Conservation (phyloP, 2,797 vertebrate species). For the Schizopygopsis pylzovi region DNA sequence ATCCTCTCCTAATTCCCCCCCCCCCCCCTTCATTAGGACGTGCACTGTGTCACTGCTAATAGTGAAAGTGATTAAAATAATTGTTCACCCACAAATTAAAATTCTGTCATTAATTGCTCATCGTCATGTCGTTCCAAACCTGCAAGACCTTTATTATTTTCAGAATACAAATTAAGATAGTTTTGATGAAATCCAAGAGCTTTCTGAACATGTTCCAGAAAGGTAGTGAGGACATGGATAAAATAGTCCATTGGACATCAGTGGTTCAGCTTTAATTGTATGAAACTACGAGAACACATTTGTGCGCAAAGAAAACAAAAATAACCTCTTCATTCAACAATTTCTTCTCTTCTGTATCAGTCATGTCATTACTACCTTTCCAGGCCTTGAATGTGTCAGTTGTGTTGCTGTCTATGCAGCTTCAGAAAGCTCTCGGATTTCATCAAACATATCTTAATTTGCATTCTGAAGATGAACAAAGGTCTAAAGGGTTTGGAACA, state of each 20-base stretch:
- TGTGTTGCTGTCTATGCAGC: neutral
- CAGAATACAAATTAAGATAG: neutral
- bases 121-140: neutral
- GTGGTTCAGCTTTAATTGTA: neutral
- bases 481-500: too few species aligned
- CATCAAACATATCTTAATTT: neutral
- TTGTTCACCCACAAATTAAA: neutral
- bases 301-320: neutral
- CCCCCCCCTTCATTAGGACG: neutral
- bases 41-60: neutral
- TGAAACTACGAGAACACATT: neutral
- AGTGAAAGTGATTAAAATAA: neutral
- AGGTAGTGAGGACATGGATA: neutral
- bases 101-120: neutral
- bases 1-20: constrained; percentile 3
- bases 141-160: neutral
- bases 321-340: too few species aligned
- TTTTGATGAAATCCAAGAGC: neutral
- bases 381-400: neutral
- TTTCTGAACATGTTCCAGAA: neutral
- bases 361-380: neutral
- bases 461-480: neutral
- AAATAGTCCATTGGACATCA: neutral
- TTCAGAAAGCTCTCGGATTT: neutral
- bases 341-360: neutral